A percentile compares a stretch with the other conserved stretches of the same genome.
Evolutionary conservation across 2,797 vertebrate species (phyloP).

Genomic region (Eidolon dupreanum): DNA sequence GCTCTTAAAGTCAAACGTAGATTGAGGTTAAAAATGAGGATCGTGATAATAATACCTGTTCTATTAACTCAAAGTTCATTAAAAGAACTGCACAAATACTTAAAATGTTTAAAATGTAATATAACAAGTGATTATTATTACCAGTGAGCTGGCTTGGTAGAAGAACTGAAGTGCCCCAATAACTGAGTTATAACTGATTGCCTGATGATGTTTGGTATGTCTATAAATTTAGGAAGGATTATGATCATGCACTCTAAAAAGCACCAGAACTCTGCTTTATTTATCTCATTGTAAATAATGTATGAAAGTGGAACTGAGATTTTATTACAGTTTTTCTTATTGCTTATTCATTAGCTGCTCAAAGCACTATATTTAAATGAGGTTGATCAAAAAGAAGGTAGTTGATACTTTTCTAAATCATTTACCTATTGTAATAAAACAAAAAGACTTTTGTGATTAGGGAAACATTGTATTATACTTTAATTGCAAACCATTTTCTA

Average conservation of each 20-base stretch:
- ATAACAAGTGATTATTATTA: background rate
- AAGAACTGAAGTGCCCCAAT: background rate
- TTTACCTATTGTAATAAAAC: conserved; percentile 23
- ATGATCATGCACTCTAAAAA: background rate
- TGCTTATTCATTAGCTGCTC: background rate
- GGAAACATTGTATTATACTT: background rate
- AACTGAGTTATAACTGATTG: background rate
- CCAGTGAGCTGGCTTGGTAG: background rate
- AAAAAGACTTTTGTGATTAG: background rate
- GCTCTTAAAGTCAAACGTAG: background rate
- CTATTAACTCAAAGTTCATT: background rate
- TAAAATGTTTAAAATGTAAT: background rate
- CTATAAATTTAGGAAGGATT: background rate
- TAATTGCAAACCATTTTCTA: background rate
- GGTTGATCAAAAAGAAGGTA: background rate
- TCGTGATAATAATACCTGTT: background rate
- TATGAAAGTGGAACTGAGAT: background rate
- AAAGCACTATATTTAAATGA: conserved; percentile 24
- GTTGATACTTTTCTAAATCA: conserved; percentile 27
- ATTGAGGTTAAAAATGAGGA: background rate
- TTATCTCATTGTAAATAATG: background rate
- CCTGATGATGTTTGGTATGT: background rate
- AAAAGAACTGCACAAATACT: background rate
- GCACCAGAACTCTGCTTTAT: background rate
- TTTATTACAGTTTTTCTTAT: background rate